A percentile compares a stretch with the other conserved stretches of the same genome.
Evolutionary conservation across 2,113 vertebrate genomes (phyloP).

Genomic region (Triplophysa siluroides): DNA sequence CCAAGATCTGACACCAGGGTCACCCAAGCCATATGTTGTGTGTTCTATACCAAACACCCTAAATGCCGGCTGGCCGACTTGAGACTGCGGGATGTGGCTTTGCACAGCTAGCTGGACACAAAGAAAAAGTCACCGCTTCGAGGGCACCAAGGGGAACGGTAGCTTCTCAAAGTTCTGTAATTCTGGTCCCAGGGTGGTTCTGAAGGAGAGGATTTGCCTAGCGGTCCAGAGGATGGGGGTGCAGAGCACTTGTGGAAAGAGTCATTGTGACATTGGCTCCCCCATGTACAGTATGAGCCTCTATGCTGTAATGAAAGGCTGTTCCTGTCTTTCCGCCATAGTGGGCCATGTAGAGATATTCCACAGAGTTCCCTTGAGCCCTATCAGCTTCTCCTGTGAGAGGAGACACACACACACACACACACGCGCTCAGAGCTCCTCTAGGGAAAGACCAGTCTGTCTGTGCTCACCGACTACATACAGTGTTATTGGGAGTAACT

Average conservation of each 20-base stretch:
- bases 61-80: conserved; percentile 33
- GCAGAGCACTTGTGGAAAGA: conserved; percentile 14
- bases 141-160: not conserved
- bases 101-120: conserved; percentile 3
- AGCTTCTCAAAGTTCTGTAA: conserved; percentile 20
- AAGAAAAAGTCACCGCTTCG: not conserved
- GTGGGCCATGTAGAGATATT: conserved; percentile 56
- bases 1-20: conserved; percentile 28
- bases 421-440: conserved; percentile 37
- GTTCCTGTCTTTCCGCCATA: conserved; percentile 54
- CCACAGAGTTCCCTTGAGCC: conserved; percentile 60
- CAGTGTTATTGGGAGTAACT: conserved; percentile 62
- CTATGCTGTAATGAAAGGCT: conserved; percentile 58
- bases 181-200: conserved; percentile 11
- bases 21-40: conserved; percentile 48
- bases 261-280: conserved; percentile 19
- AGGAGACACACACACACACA: conserved; percentile 47
- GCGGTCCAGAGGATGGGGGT: not conserved
- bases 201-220: conserved; percentile 23
- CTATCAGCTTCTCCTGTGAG: conserved; percentile 55
- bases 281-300: conserved; percentile 10
- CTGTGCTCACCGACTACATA: conserved; percentile 58
- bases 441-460: conserved; percentile 52
- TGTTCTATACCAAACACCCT: conserved; percentile 42
- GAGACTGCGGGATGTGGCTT: not conserved